Percentiles rank a stretch among this genome's conserved stretches.
Conservation (phyloP, 1,140 invertebrate species). For the Rhizoglyphus robini region DNA sequence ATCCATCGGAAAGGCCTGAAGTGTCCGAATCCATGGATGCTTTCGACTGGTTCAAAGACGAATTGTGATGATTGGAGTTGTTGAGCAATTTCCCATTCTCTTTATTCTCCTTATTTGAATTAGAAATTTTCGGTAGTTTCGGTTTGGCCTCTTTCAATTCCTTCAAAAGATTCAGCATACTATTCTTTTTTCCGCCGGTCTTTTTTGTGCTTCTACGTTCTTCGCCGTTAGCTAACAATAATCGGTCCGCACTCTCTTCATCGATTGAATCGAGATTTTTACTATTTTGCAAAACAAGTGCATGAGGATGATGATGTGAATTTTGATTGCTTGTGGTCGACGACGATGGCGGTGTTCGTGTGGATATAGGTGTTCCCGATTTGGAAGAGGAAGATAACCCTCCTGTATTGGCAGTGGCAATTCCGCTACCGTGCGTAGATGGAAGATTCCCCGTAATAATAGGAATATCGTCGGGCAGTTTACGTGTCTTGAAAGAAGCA, state of each 20-base stretch:
- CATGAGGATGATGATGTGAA: neutral
- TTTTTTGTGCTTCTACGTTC: neutral
- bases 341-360: neutral
- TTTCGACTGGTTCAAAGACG: neutral
- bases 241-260: neutral
- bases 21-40: neutral
- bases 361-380: neutral
- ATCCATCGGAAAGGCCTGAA: neutral
- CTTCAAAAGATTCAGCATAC: slow-evolving; percentile 1
- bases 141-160: neutral
- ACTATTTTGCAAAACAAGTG: neutral
- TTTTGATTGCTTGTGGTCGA: neutral
- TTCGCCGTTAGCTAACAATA: neutral
- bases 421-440: too few species aligned
- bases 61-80: neutral
- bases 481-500: slow-evolving; percentile 88
- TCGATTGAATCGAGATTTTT: slow-evolving; percentile 6
- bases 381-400: neutral
- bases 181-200: neutral
- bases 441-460: slow-evolving; percentile 30
- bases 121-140: neutral
- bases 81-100: slow-evolving; percentile 13
- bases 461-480: slow-evolving; percentile 53
- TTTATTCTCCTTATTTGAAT: neutral
- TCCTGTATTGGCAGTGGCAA: neutral